Percentiles rank a stretch among this genome's conserved stretches.
Conservation (phyloP, 2,888 invertebrate genomes). For the Drosophila fulvimacula region DNA sequence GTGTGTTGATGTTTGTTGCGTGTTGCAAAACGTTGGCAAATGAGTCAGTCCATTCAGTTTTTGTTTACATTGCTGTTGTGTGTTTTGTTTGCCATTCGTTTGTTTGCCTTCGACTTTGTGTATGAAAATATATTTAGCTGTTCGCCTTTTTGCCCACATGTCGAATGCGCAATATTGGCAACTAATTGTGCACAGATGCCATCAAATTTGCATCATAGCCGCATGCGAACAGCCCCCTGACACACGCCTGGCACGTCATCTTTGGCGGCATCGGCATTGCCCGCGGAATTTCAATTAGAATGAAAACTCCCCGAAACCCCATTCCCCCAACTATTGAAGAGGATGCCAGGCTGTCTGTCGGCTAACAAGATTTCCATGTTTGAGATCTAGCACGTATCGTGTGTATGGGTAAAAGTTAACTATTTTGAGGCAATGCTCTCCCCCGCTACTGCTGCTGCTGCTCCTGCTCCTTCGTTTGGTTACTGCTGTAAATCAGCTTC, state of each 20-base stretch:
- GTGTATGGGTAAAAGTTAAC: slow-evolving; percentile 42
- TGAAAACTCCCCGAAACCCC: slow-evolving; percentile 40
- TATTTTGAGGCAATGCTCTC: slow-evolving; percentile 29
- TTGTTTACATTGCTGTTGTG: slow-evolving; percentile 52
- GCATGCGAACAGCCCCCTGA: slow-evolving; percentile 39
- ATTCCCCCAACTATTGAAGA: not conserved
- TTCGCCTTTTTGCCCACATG: slow-evolving; percentile 50
- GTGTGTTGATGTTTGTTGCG: slow-evolving; percentile 72
- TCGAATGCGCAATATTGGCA: slow-evolving; percentile 76
- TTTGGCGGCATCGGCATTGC: slow-evolving; percentile 35
- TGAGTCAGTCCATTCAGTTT: slow-evolving; percentile 69
- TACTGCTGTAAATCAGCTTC: slow-evolving; percentile 64
- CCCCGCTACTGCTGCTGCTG: slow-evolving; percentile 10
- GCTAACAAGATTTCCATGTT: slow-evolving; percentile 75
- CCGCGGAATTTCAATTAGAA: slow-evolving; percentile 72
- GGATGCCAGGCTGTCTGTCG: slow-evolving; percentile 52
- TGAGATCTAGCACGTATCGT: slow-evolving; percentile 48
- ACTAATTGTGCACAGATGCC: slow-evolving; percentile 75
- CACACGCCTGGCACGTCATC: slow-evolving; percentile 24
- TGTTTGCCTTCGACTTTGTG: slow-evolving; percentile 8
- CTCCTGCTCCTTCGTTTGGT: slow-evolving; percentile 6
- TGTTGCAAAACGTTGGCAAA: slow-evolving; percentile 76
- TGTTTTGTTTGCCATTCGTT: slow-evolving; percentile 34
- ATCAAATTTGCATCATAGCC: slow-evolving; percentile 73
- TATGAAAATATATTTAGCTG: slow-evolving; percentile 4